phyloP scores from a whole-genome alignment of 2,888 invertebrate species.

The Macrophya alboannulata region DNA sequence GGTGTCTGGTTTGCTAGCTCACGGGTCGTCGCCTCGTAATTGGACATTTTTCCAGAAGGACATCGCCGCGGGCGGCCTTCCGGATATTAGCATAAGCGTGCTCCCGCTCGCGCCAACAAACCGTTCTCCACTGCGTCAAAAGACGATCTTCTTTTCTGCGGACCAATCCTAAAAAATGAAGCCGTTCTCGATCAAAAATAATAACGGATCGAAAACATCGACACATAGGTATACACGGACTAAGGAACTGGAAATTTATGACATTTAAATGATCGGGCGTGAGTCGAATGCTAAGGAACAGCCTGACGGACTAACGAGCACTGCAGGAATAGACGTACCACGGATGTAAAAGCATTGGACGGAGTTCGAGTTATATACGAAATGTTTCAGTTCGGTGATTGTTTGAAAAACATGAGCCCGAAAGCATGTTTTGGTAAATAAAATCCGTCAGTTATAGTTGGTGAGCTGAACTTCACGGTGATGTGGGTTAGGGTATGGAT shows the following conservation, averaged over 20 bases:
- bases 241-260: not conserved
- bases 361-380: not conserved
- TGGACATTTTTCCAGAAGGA: conserved; percentile 52
- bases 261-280: conserved; percentile 18
- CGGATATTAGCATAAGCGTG: conserved; percentile 52
- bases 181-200: not conserved
- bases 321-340: not conserved
- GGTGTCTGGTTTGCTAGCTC: conserved; percentile 32
- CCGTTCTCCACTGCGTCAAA: not conserved
- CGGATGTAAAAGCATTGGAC: not conserved
- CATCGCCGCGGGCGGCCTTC: conserved; percentile 51
- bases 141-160: conserved; percentile 7
- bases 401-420: conserved; percentile 14
- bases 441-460: conserved; percentile 20
- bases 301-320: conserved; percentile 31
- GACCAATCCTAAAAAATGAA: not conserved
- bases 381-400: not conserved
- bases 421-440: conserved; percentile 26
- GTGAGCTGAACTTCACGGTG: not conserved
- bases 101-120: conserved; percentile 40
- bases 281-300: conserved; percentile 12
- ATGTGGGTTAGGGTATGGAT: conserved; percentile 40
- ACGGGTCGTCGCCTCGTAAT: conserved; percentile 49
- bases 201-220: not conserved
- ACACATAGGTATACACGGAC: not conserved